Percentiles rank a stretch among this genome's conserved stretches.
phyloP scores from a whole-genome alignment of 1,140 invertebrate genomes.

The Leucophenga varia region DNA sequence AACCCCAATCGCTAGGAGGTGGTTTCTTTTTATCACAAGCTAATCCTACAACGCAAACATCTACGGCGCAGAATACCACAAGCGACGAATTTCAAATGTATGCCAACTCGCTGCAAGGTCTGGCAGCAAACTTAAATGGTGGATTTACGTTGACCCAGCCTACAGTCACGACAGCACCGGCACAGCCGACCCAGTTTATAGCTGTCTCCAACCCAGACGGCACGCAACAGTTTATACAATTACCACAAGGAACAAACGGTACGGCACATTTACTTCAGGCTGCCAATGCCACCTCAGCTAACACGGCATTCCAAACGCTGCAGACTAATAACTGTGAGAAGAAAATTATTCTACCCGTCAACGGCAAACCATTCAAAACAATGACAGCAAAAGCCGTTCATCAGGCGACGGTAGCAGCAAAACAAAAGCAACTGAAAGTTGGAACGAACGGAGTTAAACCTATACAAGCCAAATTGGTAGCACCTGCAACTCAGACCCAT shows the following conservation, averaged over 20 bases:
- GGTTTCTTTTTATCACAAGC: slow-evolving; percentile 46
- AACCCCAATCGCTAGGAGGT: slow-evolving; percentile 41
- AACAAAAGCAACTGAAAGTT: slow-evolving; percentile 42
- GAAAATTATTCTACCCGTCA: slow-evolving; percentile 41
- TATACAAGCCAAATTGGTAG: slow-evolving; percentile 39
- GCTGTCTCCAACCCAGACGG: slow-evolving; percentile 48
- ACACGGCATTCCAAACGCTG: slow-evolving; percentile 34
- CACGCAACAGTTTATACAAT: slow-evolving; percentile 47
- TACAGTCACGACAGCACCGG: slow-evolving; percentile 17
- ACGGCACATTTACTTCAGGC: slow-evolving; percentile 14
- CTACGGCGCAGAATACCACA: not conserved
- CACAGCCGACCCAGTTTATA: slow-evolving; percentile 43
- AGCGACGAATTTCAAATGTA: slow-evolving; percentile 43
- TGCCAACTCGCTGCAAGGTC: slow-evolving; percentile 39
- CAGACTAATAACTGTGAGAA: slow-evolving; percentile 48
- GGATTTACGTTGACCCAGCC: slow-evolving; percentile 38
- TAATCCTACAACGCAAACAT: slow-evolving; percentile 11
- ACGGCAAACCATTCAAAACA: slow-evolving; percentile 36
- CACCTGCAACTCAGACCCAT: slow-evolving; percentile 25
- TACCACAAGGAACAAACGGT: slow-evolving; percentile 28
- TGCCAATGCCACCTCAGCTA: slow-evolving; percentile 7
- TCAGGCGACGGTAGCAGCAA: slow-evolving; percentile 35
- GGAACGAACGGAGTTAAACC: slow-evolving; percentile 36
- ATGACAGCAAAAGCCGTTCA: slow-evolving; percentile 39
- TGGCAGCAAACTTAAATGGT: slow-evolving; percentile 44